phyloP scores from a whole-genome alignment of 2,888 invertebrate genomes.

The Mythimna ferrago region DNA sequence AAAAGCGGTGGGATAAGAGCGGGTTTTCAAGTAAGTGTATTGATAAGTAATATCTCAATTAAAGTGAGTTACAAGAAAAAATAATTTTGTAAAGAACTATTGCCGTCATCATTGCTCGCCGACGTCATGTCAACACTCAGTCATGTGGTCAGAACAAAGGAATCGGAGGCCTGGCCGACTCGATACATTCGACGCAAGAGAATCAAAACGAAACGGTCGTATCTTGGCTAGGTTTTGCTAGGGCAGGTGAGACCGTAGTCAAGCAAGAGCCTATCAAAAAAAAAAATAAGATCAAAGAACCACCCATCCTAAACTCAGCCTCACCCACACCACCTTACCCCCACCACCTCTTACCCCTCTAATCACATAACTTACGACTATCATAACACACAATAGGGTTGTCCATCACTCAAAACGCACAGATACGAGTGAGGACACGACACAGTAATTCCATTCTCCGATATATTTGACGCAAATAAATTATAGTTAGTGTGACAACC shows the following conservation, averaged over 20 bases:
- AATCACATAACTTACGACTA: slow-evolving; percentile 48
- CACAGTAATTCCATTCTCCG: slow-evolving; percentile 62
- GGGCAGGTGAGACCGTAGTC: background rate
- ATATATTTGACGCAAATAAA: slow-evolving; percentile 67
- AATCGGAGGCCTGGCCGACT: no score
- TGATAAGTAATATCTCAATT: no score
- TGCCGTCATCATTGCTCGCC: no score
- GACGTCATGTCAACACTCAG: no score
- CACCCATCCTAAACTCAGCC: slow-evolving; percentile 24
- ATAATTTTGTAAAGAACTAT: no score
- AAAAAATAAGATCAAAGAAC: background rate
- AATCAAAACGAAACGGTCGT: no score
- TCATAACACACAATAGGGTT: slow-evolving; percentile 44
- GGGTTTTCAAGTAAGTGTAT: no score
- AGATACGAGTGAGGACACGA: slow-evolving; percentile 45
- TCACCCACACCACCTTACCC: background rate
- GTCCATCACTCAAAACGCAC: slow-evolving; percentile 56
- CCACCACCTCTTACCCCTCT: slow-evolving; percentile 1
- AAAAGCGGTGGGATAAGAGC: no score
- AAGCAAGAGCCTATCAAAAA: background rate
- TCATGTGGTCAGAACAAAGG: no score
- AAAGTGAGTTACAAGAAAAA: no score
- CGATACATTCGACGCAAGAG: no score
- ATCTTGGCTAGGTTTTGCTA: no score
- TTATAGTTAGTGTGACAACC: slow-evolving; percentile 62